Evolutionary conservation across 2,888 invertebrate genomes (phyloP), one percentile per base, ranked within the genome.

Genomic region (Steinernema hermaphroditum): DNA sequence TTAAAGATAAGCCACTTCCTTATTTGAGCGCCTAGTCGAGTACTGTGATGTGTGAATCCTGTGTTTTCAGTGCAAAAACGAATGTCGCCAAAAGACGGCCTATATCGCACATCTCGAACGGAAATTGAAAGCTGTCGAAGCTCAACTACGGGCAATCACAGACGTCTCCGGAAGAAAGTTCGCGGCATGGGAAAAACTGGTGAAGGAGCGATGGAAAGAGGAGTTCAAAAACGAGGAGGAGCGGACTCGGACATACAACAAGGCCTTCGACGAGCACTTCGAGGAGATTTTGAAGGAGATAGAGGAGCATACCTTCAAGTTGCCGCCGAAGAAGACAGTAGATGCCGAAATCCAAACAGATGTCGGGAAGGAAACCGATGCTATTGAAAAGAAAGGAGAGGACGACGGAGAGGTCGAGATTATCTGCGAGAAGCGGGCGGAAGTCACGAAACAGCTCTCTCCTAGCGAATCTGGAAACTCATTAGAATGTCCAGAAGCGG

Each of bases 171-270:
- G 32, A 62, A 9, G 27, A 16, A 62, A 62, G 29, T 62, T 62
- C 32, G 22, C 27, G 2, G 32, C 62, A 1, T 62, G 62, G 62
- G 62, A 62, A 32, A 62, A 62, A 32, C 4, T 62, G 29, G 16
- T 62, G 4, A 62, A 62, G 32, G 62, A 62, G 16, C 62, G 62
- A 2, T 62, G 62, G 62, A 62, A 62, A 32, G 32, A 62, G 32
- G 16, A 62, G 29, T 27, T 29, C 62, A 29, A 29, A 1, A 32
- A 27, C 27, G 29, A 32, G 16, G 34, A 16, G 14, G 62, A 62
- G 27, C 1, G 27, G 8, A 12, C 32, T 16, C 2, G 1, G 2
- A 22, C 8, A 12, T 62, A 62, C 62, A 32, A 62, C 16, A 62
- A 62, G 16, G 4, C 62, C 12, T 62, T 62, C 16, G 62, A 62